phyloP scores from a whole-genome alignment of 2,113 vertebrate species.

The Seriola dumerili region DNA sequence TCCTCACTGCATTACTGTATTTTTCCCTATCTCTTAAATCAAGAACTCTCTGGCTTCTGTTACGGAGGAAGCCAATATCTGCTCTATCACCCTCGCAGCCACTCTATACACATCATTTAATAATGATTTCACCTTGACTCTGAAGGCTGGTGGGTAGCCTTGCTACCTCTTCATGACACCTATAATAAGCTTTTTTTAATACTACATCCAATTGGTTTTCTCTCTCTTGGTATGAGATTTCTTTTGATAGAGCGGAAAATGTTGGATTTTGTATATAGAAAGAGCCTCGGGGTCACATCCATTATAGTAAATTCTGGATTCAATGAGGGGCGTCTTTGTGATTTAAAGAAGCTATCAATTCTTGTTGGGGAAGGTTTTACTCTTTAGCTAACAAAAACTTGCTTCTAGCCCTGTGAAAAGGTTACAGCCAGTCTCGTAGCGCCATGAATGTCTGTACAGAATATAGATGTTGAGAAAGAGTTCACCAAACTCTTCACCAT shows the following conservation, averaged over 20 bases:
- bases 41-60: neutral
- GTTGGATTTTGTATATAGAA: neutral
- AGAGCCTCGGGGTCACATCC: neutral
- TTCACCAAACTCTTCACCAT: neutral
- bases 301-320: neutral
- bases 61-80: conserved; percentile 15
- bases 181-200: neutral
- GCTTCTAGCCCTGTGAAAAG: neutral
- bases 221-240: neutral
- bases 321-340: neutral
- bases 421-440: neutral
- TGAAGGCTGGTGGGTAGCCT: conserved; percentile 2
- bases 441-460: neutral
- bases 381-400: neutral
- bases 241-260: conserved; percentile 7
- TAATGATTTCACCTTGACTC: conserved; percentile 21
- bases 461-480: neutral
- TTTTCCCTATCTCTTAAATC: neutral
- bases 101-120: conserved; percentile 3
- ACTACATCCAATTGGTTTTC: neutral
- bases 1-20: neutral
- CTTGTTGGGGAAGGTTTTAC: neutral
- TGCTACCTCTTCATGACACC: neutral
- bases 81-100: neutral
- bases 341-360: neutral